Evolutionary conservation across 2,113 vertebrate species (phyloP).

Genomic region (Megalops atlanticus): DNA sequence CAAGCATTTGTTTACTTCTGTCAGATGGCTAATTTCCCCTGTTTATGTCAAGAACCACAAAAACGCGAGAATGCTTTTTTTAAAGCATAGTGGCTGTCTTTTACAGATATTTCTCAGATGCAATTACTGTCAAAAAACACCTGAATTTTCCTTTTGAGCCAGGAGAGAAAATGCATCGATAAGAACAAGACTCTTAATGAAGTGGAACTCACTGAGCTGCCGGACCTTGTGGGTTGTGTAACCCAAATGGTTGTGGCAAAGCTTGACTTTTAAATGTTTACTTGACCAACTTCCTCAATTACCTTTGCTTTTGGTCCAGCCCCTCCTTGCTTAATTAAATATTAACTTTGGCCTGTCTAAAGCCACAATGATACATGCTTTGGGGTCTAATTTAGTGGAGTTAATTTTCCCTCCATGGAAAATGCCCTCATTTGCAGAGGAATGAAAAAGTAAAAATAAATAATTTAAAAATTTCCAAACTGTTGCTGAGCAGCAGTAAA

Average conservation of each 20-base stretch:
- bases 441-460: not conserved
- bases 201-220: not conserved
- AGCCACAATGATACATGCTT: constrained; percentile 16
- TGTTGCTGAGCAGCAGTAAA: not conserved
- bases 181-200: not conserved
- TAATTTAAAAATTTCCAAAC: not conserved
- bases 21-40: too few species aligned
- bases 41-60: too few species aligned
- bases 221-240: not conserved
- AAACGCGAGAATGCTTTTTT: too few species aligned
- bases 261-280: not conserved
- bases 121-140: not conserved
- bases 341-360: not conserved
- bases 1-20: too few species aligned
- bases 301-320: not conserved
- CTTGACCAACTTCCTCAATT: not conserved
- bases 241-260: not conserved
- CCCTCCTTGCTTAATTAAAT: constrained; percentile 22
- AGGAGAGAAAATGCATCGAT: not conserved
- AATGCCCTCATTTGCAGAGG: constrained; percentile 2
- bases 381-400: constrained; percentile 4
- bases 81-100: too few species aligned
- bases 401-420: constrained; percentile 7
- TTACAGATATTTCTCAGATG: too few species aligned
- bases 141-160: too few species aligned